Evolutionary conservation across 2,113 vertebrate genomes (phyloP).

Genomic region (Antechinus stuartii): DNA sequence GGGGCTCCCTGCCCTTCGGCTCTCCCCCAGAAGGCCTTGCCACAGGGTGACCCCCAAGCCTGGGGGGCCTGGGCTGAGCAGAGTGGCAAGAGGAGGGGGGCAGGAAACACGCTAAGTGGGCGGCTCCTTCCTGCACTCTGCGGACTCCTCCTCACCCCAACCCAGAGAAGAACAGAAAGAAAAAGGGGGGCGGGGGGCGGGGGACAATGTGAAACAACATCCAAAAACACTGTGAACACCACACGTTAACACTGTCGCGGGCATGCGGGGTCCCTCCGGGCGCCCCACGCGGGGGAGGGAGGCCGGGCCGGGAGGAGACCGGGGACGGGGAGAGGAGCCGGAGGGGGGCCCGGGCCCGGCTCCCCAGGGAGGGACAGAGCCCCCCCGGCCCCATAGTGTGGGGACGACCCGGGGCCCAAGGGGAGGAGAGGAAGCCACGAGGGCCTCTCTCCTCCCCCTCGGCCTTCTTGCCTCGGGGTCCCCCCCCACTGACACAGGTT

Average conservation of each 20-base stretch:
- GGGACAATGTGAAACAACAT: not conserved
- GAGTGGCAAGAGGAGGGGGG: not conserved
- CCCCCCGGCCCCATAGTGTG: accelerated
- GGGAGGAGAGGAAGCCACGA: not conserved
- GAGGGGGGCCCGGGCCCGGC: not conserved
- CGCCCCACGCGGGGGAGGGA: not conserved
- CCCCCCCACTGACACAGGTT: constrained; percentile 72
- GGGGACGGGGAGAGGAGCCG: constrained; percentile 16
- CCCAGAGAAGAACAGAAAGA: not conserved
- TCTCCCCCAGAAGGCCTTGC: not conserved
- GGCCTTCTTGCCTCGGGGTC: not conserved
- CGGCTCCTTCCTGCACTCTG: not conserved
- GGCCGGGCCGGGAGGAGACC: constrained; percentile 32
- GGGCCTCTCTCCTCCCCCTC: not conserved
- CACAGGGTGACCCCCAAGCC: not conserved
- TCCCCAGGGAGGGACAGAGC: not conserved
- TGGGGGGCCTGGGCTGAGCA: not conserved
- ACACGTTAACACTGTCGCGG: constrained; percentile 61
- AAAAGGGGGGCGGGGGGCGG: not conserved
- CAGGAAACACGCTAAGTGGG: not conserved
- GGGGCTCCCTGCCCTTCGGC: not conserved
- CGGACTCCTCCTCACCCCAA: constrained; percentile 4
- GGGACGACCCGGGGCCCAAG: not conserved
- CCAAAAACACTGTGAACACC: not conserved
- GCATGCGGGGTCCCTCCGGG: constrained; percentile 34